These are phyloP conservation scores for Syrmaticus mikado DNA, from an alignment of 2,113 vertebrate species.

Conservation along the genomic window DNA sequence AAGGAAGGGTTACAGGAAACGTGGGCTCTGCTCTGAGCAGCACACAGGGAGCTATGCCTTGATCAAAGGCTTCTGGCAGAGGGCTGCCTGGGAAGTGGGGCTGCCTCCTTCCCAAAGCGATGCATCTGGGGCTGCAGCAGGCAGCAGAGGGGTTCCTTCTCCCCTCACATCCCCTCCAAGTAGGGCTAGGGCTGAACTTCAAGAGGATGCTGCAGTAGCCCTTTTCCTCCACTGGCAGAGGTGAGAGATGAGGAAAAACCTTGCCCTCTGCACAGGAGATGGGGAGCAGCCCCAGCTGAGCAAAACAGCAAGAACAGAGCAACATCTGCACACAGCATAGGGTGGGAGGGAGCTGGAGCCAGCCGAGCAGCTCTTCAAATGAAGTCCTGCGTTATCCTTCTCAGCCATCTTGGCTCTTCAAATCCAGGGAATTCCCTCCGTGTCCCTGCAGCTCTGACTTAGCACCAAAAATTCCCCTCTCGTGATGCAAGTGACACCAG, in stretches of 20 bases:
- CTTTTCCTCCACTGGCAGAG: background rate
- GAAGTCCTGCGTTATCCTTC: background rate
- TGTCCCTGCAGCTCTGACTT: background rate
- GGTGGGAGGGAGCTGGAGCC: background rate
- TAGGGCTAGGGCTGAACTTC: background rate
- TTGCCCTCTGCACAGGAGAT: background rate
- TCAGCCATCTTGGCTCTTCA: background rate
- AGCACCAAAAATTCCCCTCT: background rate
- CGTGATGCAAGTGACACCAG: fast-evolving
- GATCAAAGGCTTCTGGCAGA: conserved; percentile 44
- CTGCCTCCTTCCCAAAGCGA: conserved; percentile 9
- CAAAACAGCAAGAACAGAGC: background rate
- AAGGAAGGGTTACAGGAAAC: conserved; percentile 25
- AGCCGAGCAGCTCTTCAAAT: background rate
- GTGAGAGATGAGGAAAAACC: background rate
- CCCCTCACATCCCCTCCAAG: background rate
- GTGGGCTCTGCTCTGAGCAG: background rate
- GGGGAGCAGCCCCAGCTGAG: background rate
- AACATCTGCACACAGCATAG: background rate
- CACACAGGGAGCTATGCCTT: conserved; percentile 10
- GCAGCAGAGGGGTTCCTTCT: background rate
- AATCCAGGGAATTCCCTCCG: background rate
- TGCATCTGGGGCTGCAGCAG: background rate
- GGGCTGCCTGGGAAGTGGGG: background rate
- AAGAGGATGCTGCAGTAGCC: background rate